phyloP scores from a whole-genome alignment of 35 echinoderm and acorn worm species.

The Ophiothrix spiculata region DNA sequence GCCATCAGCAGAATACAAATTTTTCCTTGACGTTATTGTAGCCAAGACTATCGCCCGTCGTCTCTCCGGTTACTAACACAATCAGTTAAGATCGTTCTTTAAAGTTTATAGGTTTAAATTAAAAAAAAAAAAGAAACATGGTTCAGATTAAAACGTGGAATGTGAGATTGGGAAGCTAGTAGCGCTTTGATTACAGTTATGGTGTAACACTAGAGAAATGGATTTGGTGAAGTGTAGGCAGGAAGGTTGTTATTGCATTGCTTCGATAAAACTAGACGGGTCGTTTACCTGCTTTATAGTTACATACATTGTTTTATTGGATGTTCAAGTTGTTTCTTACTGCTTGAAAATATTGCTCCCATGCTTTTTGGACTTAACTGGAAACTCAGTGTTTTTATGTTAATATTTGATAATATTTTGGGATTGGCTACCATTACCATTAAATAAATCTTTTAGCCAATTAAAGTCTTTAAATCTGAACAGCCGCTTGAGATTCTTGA shows the following conservation, averaged over 20 bases:
- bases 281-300: background rate
- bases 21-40: background rate
- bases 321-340: too few species aligned
- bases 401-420: too few species aligned
- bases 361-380: too few species aligned
- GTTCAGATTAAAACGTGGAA: background rate
- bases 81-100: background rate
- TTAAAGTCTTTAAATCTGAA: too few species aligned
- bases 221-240: background rate
- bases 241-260: background rate
- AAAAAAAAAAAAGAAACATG: background rate
- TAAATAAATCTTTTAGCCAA: too few species aligned
- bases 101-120: too few species aligned
- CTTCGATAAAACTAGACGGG: background rate
- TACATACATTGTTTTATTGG: too few species aligned
- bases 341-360: too few species aligned
- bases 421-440: too few species aligned
- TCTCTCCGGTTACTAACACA: background rate
- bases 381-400: too few species aligned
- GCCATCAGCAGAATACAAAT: conserved; percentile 9
- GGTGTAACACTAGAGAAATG: background rate
- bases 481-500: too few species aligned
- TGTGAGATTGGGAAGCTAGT: background rate
- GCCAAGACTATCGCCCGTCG: background rate
- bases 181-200: background rate